A percentile compares a stretch with the other conserved stretches of the same genome.
Conservation (phyloP, 2,797 vertebrate genomes). For the Helostoma temminkii region DNA sequence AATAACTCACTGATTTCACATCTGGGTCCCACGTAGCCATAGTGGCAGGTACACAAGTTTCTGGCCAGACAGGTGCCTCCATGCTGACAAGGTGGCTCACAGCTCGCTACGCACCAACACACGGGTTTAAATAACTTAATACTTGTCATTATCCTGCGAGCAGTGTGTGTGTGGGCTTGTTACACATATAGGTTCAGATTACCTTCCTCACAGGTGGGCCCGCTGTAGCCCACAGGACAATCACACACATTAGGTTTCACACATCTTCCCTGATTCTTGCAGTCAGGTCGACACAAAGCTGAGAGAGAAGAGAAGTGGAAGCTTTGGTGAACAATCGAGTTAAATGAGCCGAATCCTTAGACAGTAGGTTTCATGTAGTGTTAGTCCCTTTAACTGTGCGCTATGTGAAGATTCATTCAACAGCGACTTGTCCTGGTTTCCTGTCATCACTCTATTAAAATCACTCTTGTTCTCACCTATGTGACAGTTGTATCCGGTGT, state of each 20-base stretch:
- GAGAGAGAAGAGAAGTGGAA: constrained; percentile 20
- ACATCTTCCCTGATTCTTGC: constrained; percentile 91
- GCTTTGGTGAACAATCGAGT: not conserved
- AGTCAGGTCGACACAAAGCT: constrained; percentile 93
- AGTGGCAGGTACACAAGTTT: constrained; percentile 92
- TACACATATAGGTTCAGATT: constrained; percentile 33
- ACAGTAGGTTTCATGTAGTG: not conserved
- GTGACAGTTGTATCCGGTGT: constrained; percentile 89
- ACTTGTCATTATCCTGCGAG: constrained; percentile 2
- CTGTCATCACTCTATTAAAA: not conserved
- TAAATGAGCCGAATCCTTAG: not conserved
- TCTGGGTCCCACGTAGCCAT: constrained; percentile 92
- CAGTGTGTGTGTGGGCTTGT: not conserved
- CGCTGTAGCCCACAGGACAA: constrained; percentile 86
- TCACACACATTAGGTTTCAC: constrained; percentile 87
- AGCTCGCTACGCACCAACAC: constrained; percentile 81
- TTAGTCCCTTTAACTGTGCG: not conserved
- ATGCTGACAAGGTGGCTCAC: constrained; percentile 88
- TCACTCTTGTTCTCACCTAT: constrained; percentile 81
- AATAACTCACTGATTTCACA: constrained; percentile 91
- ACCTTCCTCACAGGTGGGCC: constrained; percentile 90
- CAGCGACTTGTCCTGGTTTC: too few relatives aligned
- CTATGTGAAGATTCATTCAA: not conserved
- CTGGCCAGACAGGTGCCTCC: constrained; percentile 88
- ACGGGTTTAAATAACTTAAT: constrained; percentile 11